Evolutionary conservation across 2,888 invertebrate genomes (phyloP), one percentile per base, ranked within the genome.

Genomic region (Folsomia candida): DNA sequence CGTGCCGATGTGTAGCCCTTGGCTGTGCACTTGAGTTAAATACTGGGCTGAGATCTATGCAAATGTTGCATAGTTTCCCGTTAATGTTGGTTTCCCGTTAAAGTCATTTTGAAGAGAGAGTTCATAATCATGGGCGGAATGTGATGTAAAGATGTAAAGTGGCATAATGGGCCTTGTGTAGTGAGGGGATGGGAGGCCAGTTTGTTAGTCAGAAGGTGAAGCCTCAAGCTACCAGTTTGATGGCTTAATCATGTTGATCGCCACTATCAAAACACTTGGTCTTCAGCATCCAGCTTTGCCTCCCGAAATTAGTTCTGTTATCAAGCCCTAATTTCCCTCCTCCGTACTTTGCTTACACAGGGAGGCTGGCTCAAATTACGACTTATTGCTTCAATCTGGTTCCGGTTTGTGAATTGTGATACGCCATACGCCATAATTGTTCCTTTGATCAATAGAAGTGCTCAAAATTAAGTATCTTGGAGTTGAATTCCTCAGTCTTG

Each of bases 161-260:
- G 54, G 54, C 54, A 54, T 54, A 54, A 54, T 54, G 54, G 54
- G 54, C 6, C 11, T 54, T 20, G 54, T 54, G 54, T 22, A 54
- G 18, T 54, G 11, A 6, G 6, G 54, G 22, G 54, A 54, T 20
- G 22, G 54, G 6, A 18, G 25, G 4, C 11, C 25, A 18, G 61
- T 27, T 26, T 27, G 25, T 14, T 26, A n/a, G n/a, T 61, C 20
- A 61, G 28, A 28, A n/a, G 27, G n/a, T 28, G n/a, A 28, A 61
- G 61, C 28, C 61, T 61, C 4, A 28, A 61, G 28, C 27, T n/a
- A 27, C 47, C 68, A 54, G 68, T 69, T 73, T 72, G 74, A 74
- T 76, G 74, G 70, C 73, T 74, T 76, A 73, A 76, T 76, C 74
- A 72, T 74, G 76, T 76, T 72, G 69, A 69, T 70, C 67, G 66